These are phyloP conservation scores for Lucilia sericata DNA, from an alignment of 1,140 invertebrate genomes.

Conservation along the genomic window DNA sequence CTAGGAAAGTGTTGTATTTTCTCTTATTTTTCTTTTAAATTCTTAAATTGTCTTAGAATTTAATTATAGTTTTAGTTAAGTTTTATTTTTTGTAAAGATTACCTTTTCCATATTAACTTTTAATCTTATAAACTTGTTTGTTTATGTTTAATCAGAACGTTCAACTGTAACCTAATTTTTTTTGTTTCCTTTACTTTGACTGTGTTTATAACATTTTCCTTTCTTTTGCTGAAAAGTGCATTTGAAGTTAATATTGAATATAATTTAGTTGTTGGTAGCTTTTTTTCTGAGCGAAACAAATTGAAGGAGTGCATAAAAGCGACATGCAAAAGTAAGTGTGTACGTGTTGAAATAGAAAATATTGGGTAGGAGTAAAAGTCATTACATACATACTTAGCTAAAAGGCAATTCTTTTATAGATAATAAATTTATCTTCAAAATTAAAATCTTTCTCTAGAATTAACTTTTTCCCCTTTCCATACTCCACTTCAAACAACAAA, in stretches of 20 bases:
- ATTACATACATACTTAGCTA: no score
- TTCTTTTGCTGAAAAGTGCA: background rate
- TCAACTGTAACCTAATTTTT: background rate
- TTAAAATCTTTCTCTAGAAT: no score
- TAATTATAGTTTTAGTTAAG: background rate
- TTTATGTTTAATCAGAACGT: background rate
- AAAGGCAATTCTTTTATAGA: no score
- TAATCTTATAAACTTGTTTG: background rate
- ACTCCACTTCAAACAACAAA: no score
- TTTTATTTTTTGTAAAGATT: background rate
- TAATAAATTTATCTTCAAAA: no score
- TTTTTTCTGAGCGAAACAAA: background rate
- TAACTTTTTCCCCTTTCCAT: no score
- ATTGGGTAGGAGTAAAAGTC: background rate
- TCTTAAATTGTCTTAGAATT: no score
- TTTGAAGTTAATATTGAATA: conserved; percentile 24
- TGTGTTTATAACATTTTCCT: no score
- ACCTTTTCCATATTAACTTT: conserved; percentile 8
- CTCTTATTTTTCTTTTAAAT: no score
- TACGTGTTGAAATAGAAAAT: background rate
- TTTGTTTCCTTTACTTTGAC: background rate
- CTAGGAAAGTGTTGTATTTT: no score
- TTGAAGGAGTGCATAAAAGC: background rate
- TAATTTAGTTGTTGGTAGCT: background rate
- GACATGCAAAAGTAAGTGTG: background rate